Evolutionary conservation across 2,113 vertebrate species (phyloP).

Genomic region (Leptocoma aspasia): DNA sequence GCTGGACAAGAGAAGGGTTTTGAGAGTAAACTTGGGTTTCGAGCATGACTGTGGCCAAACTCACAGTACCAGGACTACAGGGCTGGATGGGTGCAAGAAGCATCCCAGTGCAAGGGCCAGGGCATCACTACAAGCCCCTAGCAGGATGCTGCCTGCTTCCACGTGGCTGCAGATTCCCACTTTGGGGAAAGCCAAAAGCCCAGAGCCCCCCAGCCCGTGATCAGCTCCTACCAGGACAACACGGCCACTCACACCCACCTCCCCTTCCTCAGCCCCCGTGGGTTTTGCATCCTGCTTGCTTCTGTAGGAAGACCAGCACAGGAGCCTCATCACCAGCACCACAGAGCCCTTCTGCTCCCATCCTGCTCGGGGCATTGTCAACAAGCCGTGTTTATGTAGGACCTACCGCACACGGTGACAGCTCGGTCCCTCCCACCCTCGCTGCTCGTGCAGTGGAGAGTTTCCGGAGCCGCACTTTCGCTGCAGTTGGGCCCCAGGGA

Average conservation of each 20-base stretch:
- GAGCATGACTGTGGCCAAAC: not conserved
- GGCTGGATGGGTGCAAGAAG: not conserved
- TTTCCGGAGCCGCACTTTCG: conserved; percentile 25
- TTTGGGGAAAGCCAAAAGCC: not conserved
- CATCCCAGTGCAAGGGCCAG: fast-evolving
- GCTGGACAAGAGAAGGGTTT: not conserved
- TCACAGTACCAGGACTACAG: not conserved
- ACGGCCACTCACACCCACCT: not conserved
- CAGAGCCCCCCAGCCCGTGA: not conserved
- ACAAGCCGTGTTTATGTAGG: not conserved
- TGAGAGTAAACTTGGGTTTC: not conserved
- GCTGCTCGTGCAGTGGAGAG: not conserved
- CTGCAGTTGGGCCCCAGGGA: conserved; percentile 59
- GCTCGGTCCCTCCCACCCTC: conserved; percentile 37
- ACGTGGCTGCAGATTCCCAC: not conserved
- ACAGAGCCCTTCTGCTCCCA: not conserved
- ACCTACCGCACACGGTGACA: not conserved
- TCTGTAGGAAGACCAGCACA: fast-evolving
- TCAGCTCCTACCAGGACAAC: not conserved
- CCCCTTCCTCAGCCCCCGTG: not conserved
- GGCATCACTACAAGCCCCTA: not conserved
- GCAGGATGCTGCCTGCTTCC: not conserved
- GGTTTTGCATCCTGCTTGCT: not conserved
- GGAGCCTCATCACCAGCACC: not conserved
- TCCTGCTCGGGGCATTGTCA: not conserved